Conservation (phyloP, 2,113 vertebrate species). For the Cheilinus undulatus region DNA sequence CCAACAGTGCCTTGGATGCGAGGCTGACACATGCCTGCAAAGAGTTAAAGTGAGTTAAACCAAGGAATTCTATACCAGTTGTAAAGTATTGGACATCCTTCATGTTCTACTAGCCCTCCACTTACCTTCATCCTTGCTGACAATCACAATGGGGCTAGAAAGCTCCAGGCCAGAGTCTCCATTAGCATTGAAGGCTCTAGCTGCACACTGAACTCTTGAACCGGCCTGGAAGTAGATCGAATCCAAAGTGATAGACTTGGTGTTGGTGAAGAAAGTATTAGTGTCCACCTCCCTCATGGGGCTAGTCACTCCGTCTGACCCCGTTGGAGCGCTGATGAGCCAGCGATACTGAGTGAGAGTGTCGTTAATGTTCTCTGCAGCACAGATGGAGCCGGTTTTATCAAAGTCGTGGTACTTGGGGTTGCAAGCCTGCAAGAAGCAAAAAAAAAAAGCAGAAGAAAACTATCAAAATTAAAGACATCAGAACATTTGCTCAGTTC, state of each 20-base stretch:
- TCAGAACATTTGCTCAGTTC: background rate
- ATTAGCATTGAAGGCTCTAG: slow-evolving; percentile 84
- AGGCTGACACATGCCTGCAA: slow-evolving; percentile 85
- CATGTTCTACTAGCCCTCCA: background rate
- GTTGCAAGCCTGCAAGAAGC: slow-evolving; percentile 83
- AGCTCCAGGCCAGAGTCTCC: slow-evolving; percentile 87
- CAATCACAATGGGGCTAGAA: slow-evolving; percentile 80
- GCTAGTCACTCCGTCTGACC: slow-evolving; percentile 86
- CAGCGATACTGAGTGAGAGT: slow-evolving; percentile 88
- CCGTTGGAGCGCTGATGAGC: slow-evolving; percentile 86
- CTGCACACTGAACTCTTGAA: slow-evolving; percentile 86
- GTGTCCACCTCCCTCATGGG: slow-evolving; percentile 88
- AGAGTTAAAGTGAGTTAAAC: slow-evolving; percentile 4
- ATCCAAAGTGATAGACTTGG: slow-evolving; percentile 87
- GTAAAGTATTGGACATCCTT: background rate
- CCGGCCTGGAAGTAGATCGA: slow-evolving; percentile 89
- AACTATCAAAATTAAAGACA: background rate
- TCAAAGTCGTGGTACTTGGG: slow-evolving; percentile 88
- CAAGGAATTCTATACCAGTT: background rate
- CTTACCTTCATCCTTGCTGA: slow-evolving; percentile 86
- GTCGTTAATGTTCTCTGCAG: slow-evolving; percentile 86
- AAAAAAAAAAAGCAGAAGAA: background rate
- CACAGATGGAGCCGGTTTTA: slow-evolving; percentile 89
- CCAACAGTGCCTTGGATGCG: slow-evolving; percentile 81
- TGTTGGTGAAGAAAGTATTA: slow-evolving; percentile 89